Evolutionary conservation across 30 jellyfish, hydroid and myxozoan genomes (phyloP), one percentile per base, ranked within the genome.

Genomic region (Clytia hemisphaerica): DNA sequence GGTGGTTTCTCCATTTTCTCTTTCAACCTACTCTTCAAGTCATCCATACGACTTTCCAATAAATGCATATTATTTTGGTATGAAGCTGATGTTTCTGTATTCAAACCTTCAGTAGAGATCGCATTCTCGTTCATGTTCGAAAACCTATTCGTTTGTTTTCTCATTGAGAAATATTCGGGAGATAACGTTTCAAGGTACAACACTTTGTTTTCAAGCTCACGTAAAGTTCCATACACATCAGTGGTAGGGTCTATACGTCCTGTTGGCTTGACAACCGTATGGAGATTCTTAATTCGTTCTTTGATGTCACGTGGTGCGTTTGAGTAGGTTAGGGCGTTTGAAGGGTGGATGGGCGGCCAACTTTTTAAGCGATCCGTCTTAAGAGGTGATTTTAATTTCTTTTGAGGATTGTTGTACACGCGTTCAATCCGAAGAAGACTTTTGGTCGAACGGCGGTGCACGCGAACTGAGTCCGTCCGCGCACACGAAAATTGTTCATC

Each of bases 391-490:
- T 42, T 65, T 21, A 45, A 27, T 30, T 69, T 51, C 12, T 48
- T 70, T 25, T 69, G 28, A 18, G 19, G 49, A 30, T 24, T 50
- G 49, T 69, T 69, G 48, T 47, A 22, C 4, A 69, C 74, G 25
- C 72, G 67, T 40, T 49, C 34, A 7, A 69, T 77, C 72, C 83
- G 76, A 14, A 91, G 32, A 10, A 91, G 37, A 59, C 99, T 91
- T 77, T 91, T 91, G 33, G 64, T 64, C 36, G 95, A 91, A 27
- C 71, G 95, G 24, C 99, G 57, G 37, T 83, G 95, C 9, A 91
- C 94, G 50, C 44, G 77, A 9, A 87, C 94, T 1, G 99, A 95
- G 55, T 91, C 99, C 34, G 99, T 82, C 42, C 99, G 87, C 22
- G 99, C 99, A 67, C 99, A 91, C 2, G 99, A 72, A 22, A 82